Conservation (phyloP, 2,888 invertebrate species). For the Apantesis nais region DNA sequence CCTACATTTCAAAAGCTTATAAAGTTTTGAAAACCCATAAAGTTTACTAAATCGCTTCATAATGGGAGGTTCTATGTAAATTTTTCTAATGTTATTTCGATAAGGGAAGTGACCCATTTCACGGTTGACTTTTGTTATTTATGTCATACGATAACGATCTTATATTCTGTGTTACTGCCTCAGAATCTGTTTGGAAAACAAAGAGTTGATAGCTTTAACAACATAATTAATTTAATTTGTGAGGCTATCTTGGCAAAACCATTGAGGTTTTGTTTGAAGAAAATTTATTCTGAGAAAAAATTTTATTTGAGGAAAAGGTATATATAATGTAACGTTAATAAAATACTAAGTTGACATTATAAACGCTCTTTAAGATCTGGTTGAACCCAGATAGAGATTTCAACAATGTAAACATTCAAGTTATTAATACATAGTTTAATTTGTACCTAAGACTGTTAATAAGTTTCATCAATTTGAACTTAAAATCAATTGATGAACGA, state of each 20-base stretch:
- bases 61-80: constrained; percentile 1
- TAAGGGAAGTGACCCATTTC: constrained; percentile 15
- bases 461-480: too few relatives aligned
- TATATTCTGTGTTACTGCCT: constrained; percentile 12
- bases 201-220: constrained; percentile 11
- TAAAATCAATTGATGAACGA: too few relatives aligned
- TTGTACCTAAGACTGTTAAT: neutral
- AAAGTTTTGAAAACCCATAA: neutral
- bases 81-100: constrained; percentile 11
- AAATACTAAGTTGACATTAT: neutral
- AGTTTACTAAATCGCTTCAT: constrained; percentile 1
- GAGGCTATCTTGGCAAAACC: neutral
- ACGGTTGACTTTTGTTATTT: constrained; percentile 18
- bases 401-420: neutral
- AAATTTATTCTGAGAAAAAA: neutral
- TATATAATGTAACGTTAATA: neutral
- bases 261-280: constrained; percentile 4
- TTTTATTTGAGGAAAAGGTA: neutral
- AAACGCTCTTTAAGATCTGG: too few relatives aligned
- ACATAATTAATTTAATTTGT: constrained; percentile 11
- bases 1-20: too few relatives aligned
- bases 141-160: constrained; percentile 16
- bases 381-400: neutral
- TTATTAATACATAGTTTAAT: neutral
- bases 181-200: constrained; percentile 11